A percentile compares a stretch with the other conserved stretches of the same genome.
Conservation (phyloP, 64 coral and sea anemone species). For the Exaiptasia diaphana region DNA sequence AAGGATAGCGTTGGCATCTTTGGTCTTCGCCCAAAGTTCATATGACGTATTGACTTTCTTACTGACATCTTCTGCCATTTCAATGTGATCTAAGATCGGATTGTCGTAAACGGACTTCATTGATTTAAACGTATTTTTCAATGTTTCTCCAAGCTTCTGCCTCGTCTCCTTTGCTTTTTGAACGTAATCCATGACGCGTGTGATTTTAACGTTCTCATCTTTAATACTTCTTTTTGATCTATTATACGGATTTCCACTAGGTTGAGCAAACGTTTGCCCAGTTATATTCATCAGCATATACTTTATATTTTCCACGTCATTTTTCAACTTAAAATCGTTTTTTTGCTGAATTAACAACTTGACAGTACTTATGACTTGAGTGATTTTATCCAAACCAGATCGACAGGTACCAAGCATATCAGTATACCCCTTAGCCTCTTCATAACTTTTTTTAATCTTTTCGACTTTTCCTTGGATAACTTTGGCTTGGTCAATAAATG, state of each 20-base stretch:
- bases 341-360: slow-evolving; percentile 60
- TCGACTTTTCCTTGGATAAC: slow-evolving; percentile 22
- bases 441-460: slow-evolving; percentile 14
- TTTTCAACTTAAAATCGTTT: slow-evolving; percentile 61
- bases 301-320: slow-evolving; percentile 62
- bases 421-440: slow-evolving; percentile 54
- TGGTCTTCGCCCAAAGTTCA: slow-evolving; percentile 49
- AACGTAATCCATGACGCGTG: slow-evolving; percentile 62
- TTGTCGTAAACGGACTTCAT: slow-evolving; percentile 69
- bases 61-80: slow-evolving; percentile 42
- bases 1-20: slow-evolving; percentile 44
- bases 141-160: slow-evolving; percentile 51
- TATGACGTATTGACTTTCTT: slow-evolving; percentile 63
- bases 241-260: neutral
- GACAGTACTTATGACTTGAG: slow-evolving; percentile 32
- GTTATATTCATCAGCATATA: slow-evolving; percentile 46
- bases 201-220: slow-evolving; percentile 20
- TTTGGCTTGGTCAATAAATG: slow-evolving; percentile 75
- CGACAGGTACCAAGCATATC: slow-evolving; percentile 34
- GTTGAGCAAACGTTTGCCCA: neutral
- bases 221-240: neutral
- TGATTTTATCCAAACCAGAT: slow-evolving; percentile 19
- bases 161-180: slow-evolving; percentile 52
- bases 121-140: slow-evolving; percentile 65
- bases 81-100: slow-evolving; percentile 43